Evolutionary conservation across 2,888 invertebrate genomes (phyloP).

Genomic region (Criorhina ranunculi): DNA sequence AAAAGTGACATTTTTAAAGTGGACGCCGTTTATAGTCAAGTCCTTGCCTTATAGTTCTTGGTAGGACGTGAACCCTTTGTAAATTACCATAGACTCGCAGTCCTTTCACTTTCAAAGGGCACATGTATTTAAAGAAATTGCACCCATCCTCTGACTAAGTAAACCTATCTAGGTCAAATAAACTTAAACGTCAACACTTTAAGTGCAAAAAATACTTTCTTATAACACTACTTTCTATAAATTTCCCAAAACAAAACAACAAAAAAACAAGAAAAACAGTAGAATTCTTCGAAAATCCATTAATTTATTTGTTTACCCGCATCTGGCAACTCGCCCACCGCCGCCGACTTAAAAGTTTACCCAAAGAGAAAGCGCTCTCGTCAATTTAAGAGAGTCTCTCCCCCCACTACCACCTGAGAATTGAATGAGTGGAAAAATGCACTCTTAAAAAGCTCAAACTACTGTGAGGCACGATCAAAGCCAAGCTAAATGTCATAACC

Average conservation of each 20-base stretch:
- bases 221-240: conserved; percentile 55
- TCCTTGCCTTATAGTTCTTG: no score
- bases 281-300: conserved; percentile 43
- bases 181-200: conserved; percentile 3
- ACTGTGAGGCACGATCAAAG: background rate
- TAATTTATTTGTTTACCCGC: conserved; percentile 30
- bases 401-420: no score
- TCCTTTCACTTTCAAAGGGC: background rate
- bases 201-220: conserved; percentile 37
- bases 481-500: conserved; percentile 47
- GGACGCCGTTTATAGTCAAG: no score
- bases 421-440: no score
- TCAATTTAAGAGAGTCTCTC: conserved; percentile 29
- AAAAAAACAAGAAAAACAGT: background rate
- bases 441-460: conserved; percentile 51
- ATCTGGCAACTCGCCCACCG: conserved; percentile 60
- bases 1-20: no score
- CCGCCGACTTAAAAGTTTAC: conserved; percentile 12
- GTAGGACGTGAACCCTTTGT: no score
- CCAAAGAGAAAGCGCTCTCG: conserved; percentile 38
- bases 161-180: conserved; percentile 32
- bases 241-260: no score
- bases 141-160: conserved; percentile 12
- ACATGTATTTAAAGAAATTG: background rate
- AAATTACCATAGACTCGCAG: no score